Evolutionary conservation across 2,113 vertebrate genomes (phyloP), one percentile per base, ranked within the genome.

Genomic region (Chionomys nivalis): DNA sequence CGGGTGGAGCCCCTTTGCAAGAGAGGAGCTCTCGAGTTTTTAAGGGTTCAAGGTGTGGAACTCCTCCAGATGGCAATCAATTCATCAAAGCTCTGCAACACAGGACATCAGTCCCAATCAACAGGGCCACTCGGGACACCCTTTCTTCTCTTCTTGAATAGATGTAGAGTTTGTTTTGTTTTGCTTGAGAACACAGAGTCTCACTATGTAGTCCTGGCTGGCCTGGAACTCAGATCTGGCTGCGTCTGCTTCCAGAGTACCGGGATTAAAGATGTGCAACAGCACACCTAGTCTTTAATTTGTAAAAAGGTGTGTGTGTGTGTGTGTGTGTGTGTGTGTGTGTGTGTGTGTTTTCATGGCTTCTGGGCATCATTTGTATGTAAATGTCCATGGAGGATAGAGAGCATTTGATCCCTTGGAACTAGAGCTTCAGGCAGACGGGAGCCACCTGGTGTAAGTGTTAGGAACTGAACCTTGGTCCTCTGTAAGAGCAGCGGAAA

Each of bases 1-100:
- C 49, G 52, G 4, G 9, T 4, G 2, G 31, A 4, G 49, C 13
- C 0, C 1, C 9, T 14, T 7, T n/a, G 31, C 31, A 49, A 17
- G 44, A 33, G n/a, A 24, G 33, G 7, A 52, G 8, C 16, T 31
- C 26, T 68, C 2, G 7, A 1, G 13, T 33, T 58, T 78, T 55
- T 23, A 87, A 26, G 39, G n/a, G 16, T 31, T 78, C 44, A 11
- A 36, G 19, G 5, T 23, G 28, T n/a, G 39, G 31, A 17, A 31
- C 36, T 24, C n/a, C 89, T 76, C 26, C 39, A 1, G 24, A 16
- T 14, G 58, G 58, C 24, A 21, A 7, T 12, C 23, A 66, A 13
- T 36, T 19, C 5, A 61, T 82, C 14, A 5, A 23, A 7, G 49
- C 19, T 0, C 11, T 21, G 16, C 13, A 33, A 33, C 72, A 66